phyloP scores from a whole-genome alignment of 2,888 invertebrate genomes.

The Rhingia campestris region DNA sequence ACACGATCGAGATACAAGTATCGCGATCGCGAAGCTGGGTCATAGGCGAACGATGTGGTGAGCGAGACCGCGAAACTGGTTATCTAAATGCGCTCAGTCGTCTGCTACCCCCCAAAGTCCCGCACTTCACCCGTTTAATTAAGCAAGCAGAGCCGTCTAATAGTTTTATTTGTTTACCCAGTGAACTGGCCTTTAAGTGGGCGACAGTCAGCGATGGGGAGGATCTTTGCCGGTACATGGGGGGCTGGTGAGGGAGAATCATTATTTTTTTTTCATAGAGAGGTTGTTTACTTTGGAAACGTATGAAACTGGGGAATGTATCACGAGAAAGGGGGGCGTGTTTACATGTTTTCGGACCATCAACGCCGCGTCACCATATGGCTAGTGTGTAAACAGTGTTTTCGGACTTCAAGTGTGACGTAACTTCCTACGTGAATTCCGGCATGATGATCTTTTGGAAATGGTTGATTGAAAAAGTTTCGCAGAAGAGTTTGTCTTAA shows the following conservation, averaged over 20 bases:
- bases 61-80: conserved; percentile 29
- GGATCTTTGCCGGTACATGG: conserved; percentile 16
- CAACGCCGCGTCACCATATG: neutral
- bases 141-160: conserved; percentile 38
- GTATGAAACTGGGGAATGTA: conserved; percentile 32
- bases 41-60: conserved; percentile 29
- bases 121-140: conserved; percentile 30
- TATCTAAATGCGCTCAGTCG: conserved; percentile 18
- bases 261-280: conserved; percentile 25
- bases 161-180: conserved; percentile 55
- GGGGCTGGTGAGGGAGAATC: neutral
- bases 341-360: conserved; percentile 24
- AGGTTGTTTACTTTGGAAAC: conserved; percentile 60
- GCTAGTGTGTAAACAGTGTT: no score
- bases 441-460: no score
- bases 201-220: conserved; percentile 10
- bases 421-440: no score
- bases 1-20: conserved; percentile 13
- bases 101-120: conserved; percentile 3
- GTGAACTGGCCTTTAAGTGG: conserved; percentile 39
- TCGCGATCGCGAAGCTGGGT: conserved; percentile 26
- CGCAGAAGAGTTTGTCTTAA: no score
- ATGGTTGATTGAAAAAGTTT: no score
- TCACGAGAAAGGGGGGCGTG: conserved; percentile 42
- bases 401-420: no score